Base-by-base conservation (phyloP, 2,888 invertebrate species). In the Ecliptopera silaceata region DNA sequence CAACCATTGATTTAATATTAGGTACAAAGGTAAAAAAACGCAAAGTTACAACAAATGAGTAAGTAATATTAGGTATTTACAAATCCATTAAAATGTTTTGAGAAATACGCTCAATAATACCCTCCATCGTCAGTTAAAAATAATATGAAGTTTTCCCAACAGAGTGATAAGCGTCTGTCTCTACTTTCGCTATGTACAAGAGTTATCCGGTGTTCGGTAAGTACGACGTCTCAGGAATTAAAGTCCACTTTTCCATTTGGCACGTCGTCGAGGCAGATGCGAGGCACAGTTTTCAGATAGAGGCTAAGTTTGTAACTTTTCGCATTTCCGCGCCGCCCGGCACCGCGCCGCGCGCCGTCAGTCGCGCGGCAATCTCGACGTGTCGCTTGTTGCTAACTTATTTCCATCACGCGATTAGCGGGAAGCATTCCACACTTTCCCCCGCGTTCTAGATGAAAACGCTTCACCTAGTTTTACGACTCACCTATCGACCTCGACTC, bases 301-400 rank as follows among this genome's bases (percentile, higher is more conserved):
- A 82, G 81, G 72, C 70, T 71, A 86, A 87, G 81, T 86, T 84
- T 71, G 74, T 76, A 88, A 89, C 87, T 88, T 89, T 88, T 86
- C 86, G 82, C 87, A 88, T 88, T 88, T 87, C 80, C 80, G 74
- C 74, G 69, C 8, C 43, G 70, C 67, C 36, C 72, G 65, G 64
- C 49, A 17, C 43, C 20, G 22, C 13, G 15, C 39, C 54, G 20
- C 20, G 20, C 26, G 26, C 6, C 63, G 61, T 61, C 63, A 60
- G 70, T 73, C 69, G 69, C 70, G 56, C 69, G 68, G 68, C 77
- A 75, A 71, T 75, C 77, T 70, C 69, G 69, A 69, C 76, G 75
- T 75, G 80, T 81, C 79, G 75, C 77, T 74, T 77, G 77, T 77
- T 77, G 74, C 71, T 80, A 81, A 82, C 84, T 81, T 84, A 82